These are phyloP conservation scores for Pagrus major DNA, from an alignment of 2,113 vertebrate genomes.

Conservation along the genomic window DNA sequence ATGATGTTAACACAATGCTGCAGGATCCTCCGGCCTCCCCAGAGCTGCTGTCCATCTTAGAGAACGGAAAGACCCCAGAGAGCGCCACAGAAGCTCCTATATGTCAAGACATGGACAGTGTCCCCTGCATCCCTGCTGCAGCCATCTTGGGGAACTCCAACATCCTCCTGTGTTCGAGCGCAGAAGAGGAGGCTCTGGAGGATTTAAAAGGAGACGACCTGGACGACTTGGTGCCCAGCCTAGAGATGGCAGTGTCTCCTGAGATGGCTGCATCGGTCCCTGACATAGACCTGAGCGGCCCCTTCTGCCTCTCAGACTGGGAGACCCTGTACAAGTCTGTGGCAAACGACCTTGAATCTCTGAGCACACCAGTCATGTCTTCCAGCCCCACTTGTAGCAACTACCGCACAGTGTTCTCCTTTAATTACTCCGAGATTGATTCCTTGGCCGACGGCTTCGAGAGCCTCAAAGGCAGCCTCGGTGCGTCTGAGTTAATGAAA, in stretches of 20 bases:
- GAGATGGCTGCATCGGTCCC: constrained; percentile 92
- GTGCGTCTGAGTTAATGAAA: constrained; percentile 90
- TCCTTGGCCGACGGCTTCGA: constrained; percentile 88
- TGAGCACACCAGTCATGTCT: constrained; percentile 91
- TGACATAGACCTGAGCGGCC: constrained; percentile 92
- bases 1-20: constrained; percentile 77
- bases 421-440: constrained; percentile 91
- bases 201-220: constrained; percentile 77
- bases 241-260: constrained; percentile 78
- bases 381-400: constrained; percentile 92
- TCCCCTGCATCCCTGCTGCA: constrained; percentile 68
- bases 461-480: constrained; percentile 87
- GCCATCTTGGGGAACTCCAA: constrained; percentile 85
- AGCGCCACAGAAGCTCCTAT: constrained; percentile 45
- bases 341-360: constrained; percentile 89
- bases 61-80: constrained; percentile 66
- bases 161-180: constrained; percentile 83
- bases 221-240: constrained; percentile 87
- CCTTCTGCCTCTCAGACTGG: constrained; percentile 94
- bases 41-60: constrained; percentile 82
- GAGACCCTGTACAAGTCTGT: constrained; percentile 91
- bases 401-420: constrained; percentile 91
- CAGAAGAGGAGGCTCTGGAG: constrained; percentile 87
- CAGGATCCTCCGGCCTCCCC: constrained; percentile 86
- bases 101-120: constrained; percentile 68